Evolutionary conservation across 2,113 vertebrate species (phyloP).

Genomic region (Pangasianodon gigas): DNA sequence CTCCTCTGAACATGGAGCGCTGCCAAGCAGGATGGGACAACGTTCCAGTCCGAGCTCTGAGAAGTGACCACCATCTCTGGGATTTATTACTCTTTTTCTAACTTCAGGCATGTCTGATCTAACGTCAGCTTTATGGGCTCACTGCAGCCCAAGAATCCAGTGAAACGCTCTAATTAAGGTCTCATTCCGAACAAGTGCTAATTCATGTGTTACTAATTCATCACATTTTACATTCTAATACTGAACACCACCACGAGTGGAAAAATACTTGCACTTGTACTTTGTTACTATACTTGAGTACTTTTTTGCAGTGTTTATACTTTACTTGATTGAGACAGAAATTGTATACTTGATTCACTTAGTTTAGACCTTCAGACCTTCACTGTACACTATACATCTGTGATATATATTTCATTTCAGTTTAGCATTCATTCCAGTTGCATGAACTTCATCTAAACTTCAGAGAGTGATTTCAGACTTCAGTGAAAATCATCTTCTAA

Average conservation of each 20-base stretch:
- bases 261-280: not conserved
- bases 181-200: not conserved
- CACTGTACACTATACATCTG: not conserved
- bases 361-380: not conserved
- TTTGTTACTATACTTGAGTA: not conserved
- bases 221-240: not conserved
- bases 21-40: conserved; percentile 70
- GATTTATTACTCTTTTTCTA: not conserved
- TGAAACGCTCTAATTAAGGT: not conserved
- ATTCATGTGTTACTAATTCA: not conserved
- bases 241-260: not conserved
- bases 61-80: conserved; percentile 16
- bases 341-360: not conserved
- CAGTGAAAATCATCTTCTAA: not conserved
- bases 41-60: conserved; percentile 35
- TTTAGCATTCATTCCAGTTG: not conserved
- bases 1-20: conserved; percentile 70
- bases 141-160: not conserved
- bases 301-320: not conserved
- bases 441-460: not conserved
- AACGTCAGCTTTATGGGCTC: not conserved
- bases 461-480: not conserved
- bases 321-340: not conserved
- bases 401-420: not conserved
- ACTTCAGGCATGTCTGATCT: not conserved